Evolutionary conservation across 2,113 vertebrate genomes (phyloP), one percentile per base, ranked within the genome.

Genomic region (Chamaea fasciata): DNA sequence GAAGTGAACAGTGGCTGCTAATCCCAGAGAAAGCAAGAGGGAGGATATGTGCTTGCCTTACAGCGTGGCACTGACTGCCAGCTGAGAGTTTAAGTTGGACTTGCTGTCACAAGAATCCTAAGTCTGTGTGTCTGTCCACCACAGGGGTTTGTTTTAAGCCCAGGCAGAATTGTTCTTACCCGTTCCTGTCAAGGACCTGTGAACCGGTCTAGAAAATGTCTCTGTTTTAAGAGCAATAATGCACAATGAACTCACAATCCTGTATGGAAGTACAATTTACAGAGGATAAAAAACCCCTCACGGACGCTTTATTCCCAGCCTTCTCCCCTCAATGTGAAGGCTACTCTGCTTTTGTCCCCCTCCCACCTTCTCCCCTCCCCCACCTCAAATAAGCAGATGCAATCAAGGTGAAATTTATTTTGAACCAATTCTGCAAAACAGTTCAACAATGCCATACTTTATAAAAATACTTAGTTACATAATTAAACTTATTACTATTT

Each of bases 381-480:
- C 55, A 74, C 23, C 53, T 64, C 83, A 95, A 95, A 96, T 73
- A 97, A 95, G 92, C 74, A 95, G 79, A 80, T 97, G 63, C 95
- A 97, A 97, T 97, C 96, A 97, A 97, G 89, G 87, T 96, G 83
- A 97, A 96, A 87, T 98, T 98, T 97, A 98, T 97, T 98, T 97
- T 96, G 94, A 97, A 97, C 95, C 89, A 97, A 95, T 97, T 97
- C 94, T 97, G 97, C 94, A 97, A 98, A 98, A 98, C 94, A 97
- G 91, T 94, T 97, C 83, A 96, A 96, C 92, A 96, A 96, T 96
- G 96, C 74, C 97, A 97, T 96, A 97, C 89, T 97, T 98, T 98
- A 98, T 97, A 98, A 98, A 98, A 98, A 98, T 98, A 98, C 96
- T 97, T 95, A 96, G 94, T 97, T 97, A 94, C 93, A 97, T 96